Conservation (phyloP, 37 sponge, comb jelly and placozoan genomes). For the Ianthella basta region DNA sequence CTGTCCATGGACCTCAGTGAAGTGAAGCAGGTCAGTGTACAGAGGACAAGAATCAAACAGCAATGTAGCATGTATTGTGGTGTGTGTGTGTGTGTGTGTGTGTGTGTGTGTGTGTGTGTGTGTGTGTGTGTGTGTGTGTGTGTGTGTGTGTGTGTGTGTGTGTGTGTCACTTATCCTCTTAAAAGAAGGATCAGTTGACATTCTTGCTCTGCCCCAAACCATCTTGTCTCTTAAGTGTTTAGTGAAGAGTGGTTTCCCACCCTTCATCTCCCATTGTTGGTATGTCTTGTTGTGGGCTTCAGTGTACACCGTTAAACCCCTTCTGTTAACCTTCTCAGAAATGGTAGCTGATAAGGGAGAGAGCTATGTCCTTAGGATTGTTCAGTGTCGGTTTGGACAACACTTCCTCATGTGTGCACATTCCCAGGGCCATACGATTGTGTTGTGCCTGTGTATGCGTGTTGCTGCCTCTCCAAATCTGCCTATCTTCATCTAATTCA, state of each 20-base stretch:
- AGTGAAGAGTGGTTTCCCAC: background rate
- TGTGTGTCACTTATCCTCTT: background rate
- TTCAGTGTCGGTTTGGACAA: no score
- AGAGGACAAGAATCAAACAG: background rate
- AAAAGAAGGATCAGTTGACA: background rate
- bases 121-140: slow-evolving; percentile 34
- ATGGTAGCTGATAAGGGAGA: no score
- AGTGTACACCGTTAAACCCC: background rate
- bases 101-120: slow-evolving; percentile 28
- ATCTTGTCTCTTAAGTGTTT: background rate
- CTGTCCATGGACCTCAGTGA: background rate
- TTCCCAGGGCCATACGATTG: no score
- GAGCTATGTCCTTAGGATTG: no score
- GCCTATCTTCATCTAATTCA: background rate
- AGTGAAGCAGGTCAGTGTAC: background rate
- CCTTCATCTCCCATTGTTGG: background rate
- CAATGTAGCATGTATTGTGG: background rate
- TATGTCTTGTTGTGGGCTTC: background rate
- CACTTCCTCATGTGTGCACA: no score
- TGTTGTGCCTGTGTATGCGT: no score
- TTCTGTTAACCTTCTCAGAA: no score
- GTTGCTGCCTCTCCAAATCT: no score
- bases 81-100: slow-evolving; percentile 33
- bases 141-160: slow-evolving; percentile 19
- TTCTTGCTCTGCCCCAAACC: no score